phyloP scores from a whole-genome alignment of 2,113 vertebrate species.

The Thamnaconus septentrionalis region DNA sequence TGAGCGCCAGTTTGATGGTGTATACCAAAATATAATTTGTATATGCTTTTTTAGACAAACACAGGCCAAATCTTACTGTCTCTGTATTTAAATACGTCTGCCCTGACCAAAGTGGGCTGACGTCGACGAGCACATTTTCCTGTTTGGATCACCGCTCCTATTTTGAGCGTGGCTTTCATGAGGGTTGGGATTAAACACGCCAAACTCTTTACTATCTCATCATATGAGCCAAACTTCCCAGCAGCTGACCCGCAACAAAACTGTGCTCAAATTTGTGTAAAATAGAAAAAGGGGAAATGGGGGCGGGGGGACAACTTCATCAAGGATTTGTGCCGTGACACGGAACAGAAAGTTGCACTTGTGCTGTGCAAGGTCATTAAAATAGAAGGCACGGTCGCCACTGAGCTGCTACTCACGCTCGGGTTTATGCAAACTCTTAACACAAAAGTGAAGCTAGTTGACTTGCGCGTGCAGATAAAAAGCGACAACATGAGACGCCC shows the following conservation, averaged over 20 bases:
- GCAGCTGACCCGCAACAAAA: slow-evolving; percentile 24
- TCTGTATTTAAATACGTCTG: slow-evolving; percentile 39
- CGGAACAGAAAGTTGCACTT: too few species aligned
- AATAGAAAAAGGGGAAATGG: neutral
- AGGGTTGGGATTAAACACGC: slow-evolving; percentile 30
- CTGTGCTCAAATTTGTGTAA: slow-evolving; percentile 24
- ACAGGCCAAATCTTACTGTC: slow-evolving; percentile 26
- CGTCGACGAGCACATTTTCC: slow-evolving; percentile 40
- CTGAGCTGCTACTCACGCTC: too few species aligned
- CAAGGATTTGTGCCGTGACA: neutral
- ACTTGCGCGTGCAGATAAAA: neutral
- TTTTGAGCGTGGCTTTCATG: slow-evolving; percentile 54
- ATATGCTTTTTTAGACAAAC: slow-evolving; percentile 15
- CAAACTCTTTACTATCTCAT: slow-evolving; percentile 35
- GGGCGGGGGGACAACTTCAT: neutral
- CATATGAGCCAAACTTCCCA: slow-evolving; percentile 43
- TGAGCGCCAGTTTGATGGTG: too few species aligned
- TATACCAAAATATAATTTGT: too few species aligned
- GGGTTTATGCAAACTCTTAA: too few species aligned
- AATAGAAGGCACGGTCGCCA: too few species aligned
- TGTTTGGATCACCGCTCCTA: slow-evolving; percentile 47
- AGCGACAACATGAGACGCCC: too few species aligned
- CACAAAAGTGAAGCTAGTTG: neutral
- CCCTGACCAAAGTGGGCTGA: slow-evolving; percentile 25
- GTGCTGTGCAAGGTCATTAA: too few species aligned